Percentiles rank a stretch among this genome's conserved stretches.
Conservation (phyloP, 2,888 invertebrate species). For the Dioctria rufipes region DNA sequence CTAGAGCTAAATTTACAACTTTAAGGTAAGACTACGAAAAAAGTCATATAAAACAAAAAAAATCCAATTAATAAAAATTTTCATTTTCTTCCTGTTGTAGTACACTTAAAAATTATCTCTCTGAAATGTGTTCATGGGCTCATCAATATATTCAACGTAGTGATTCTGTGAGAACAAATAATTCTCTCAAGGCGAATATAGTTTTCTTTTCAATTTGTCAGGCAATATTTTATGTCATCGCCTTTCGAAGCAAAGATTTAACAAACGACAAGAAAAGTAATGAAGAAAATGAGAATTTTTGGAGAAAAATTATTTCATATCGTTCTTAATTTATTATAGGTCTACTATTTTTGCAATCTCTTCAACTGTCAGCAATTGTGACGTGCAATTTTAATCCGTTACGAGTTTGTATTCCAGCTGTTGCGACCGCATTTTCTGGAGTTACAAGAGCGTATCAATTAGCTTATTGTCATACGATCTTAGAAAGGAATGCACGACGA, state of each 20-base stretch:
- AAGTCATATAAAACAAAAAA: background rate
- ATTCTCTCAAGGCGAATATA: slow-evolving; percentile 81
- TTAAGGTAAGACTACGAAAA: slow-evolving; percentile 72
- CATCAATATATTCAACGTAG: slow-evolving; percentile 80
- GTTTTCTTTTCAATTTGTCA: slow-evolving; percentile 95
- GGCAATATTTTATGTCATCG: slow-evolving; percentile 91
- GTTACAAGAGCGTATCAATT: slow-evolving; percentile 89
- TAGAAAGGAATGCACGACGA: slow-evolving; percentile 85
- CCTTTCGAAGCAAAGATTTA: slow-evolving; percentile 90
- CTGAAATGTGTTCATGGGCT: slow-evolving; percentile 86
- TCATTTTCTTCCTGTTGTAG: slow-evolving; percentile 68
- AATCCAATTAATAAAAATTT: background rate
- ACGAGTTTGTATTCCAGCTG: slow-evolving; percentile 82
- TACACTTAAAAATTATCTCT: slow-evolving; percentile 77
- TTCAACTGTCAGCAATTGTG: slow-evolving; percentile 89
- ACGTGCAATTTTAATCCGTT: slow-evolving; percentile 91
- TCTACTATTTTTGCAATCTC: slow-evolving; percentile 82
- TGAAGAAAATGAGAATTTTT: slow-evolving; percentile 60
- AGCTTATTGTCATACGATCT: slow-evolving; percentile 91
- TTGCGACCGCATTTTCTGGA: slow-evolving; percentile 86
- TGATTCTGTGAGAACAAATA: slow-evolving; percentile 66
- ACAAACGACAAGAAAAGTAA: slow-evolving; percentile 84
- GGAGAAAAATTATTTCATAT: slow-evolving; percentile 5
- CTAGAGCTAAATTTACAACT: slow-evolving; percentile 78
- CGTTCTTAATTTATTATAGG: slow-evolving; percentile 73